Evolutionary conservation across 2,888 invertebrate species (phyloP).

Genomic region (Nebria brevicollis): DNA sequence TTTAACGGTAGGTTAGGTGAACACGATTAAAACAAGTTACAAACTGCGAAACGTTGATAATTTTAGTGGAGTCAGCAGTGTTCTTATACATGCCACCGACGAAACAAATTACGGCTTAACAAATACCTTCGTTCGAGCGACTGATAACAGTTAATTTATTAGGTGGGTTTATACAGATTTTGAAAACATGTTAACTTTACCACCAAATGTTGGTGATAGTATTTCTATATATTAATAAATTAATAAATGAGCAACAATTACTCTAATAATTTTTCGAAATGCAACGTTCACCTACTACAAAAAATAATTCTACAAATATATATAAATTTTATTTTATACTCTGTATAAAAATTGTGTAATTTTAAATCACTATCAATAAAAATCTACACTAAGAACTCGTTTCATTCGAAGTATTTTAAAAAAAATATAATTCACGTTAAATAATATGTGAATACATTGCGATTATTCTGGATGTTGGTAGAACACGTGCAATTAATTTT

Average conservation of each 20-base stretch:
- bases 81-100: slow-evolving; percentile 7
- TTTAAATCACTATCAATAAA: too few relatives aligned
- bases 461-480: slow-evolving; percentile 25
- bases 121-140: slow-evolving; percentile 21
- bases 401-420: too few relatives aligned
- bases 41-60: slow-evolving; percentile 45
- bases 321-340: too few relatives aligned
- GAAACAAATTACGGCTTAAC: slow-evolving; percentile 37
- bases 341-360: too few relatives aligned
- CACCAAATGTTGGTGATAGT: neutral
- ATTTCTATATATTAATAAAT: neutral
- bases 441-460: neutral
- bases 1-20: slow-evolving; percentile 17
- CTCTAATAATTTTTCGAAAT: too few relatives aligned
- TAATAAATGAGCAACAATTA: neutral
- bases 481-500: neutral
- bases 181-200: neutral
- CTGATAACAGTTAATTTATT: slow-evolving; percentile 12
- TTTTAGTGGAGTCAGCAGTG: slow-evolving; percentile 41
- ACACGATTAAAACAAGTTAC: slow-evolving; percentile 22
- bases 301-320: too few relatives aligned
- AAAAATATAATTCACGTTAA: too few relatives aligned
- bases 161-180: neutral
- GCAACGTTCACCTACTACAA: too few relatives aligned
- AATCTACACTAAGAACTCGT: too few relatives aligned